Evolutionary conservation across 2,113 vertebrate genomes (phyloP), one percentile per base, ranked within the genome.

Genomic region (Mustela nigripes): DNA sequence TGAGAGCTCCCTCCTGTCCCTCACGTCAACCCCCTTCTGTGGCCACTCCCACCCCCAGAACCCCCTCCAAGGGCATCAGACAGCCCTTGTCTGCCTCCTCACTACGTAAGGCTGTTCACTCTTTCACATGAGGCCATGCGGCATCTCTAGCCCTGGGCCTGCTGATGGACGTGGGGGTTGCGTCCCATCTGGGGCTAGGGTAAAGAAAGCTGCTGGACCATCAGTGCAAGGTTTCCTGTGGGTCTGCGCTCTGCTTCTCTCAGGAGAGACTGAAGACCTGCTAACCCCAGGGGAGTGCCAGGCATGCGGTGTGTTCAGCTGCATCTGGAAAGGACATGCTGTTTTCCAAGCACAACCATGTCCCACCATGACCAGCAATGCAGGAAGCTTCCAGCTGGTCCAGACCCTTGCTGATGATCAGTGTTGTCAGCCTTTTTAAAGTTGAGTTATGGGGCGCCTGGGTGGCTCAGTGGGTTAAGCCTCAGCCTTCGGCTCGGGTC

Each of bases 311-410:
- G 45, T 21, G 7, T 24, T 7, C 16, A 24, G 19, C 50, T 31
- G 1, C 19, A 12, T 16, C 4, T 39, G 39, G 79, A 18, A 22
- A 18, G 2, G 15, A 18, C 21, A 2, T 1, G 24, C 4, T 26
- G 21, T 60, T 58, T 48, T 58, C n/a, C 33, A 56, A 45, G 19
- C 9, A 10, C 28, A 62, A 8, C 21, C 12, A 53, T 42, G 6
- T 36, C 45, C 62, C 11, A 7, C 39, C 39, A 48, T 2, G 36
- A 36, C 16, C 48, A 63, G 65, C 42, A 39, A 7, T 2, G 12
- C 12, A 33, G 6, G 56, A 31, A 19, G 56, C 5, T 33, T 53
- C 33, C 12, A 24, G 11, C 16, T 15, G 4, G 24, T 53, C 58
- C 50, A 18, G 28, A 48, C 7, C 24, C 7, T 45, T 60, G 1